These are phyloP conservation scores for Python bivittatus DNA, from an alignment of 2,113 vertebrate species.

Conservation along the genomic window DNA sequence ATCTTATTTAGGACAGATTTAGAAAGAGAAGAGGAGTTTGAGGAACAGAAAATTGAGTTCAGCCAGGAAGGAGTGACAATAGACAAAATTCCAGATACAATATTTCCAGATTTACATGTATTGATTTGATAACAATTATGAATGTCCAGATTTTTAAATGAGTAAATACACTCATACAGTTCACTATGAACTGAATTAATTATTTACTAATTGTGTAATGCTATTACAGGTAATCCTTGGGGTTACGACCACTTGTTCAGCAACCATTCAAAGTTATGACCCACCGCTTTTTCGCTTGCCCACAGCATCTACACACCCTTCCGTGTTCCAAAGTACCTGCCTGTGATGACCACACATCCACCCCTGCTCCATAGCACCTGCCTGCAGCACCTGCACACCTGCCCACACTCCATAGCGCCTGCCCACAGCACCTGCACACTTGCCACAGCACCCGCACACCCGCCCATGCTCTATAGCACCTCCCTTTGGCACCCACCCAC, in stretches of 20 bases:
- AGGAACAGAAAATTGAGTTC: not conserved
- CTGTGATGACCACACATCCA: not conserved
- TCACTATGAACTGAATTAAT: not conserved
- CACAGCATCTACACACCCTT: not conserved
- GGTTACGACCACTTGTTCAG: not conserved
- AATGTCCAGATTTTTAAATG: not conserved
- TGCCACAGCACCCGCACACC: no score
- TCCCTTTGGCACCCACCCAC: no score
- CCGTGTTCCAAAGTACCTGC: not conserved
- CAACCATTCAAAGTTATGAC: not conserved
- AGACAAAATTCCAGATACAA: not conserved
- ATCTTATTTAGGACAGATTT: conserved; percentile 5
- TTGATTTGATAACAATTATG: conserved; percentile 12
- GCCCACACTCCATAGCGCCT: not conserved
- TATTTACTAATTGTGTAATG: not conserved
- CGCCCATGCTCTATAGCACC: not conserved
- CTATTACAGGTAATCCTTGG: not conserved
- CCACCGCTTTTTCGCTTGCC: not conserved
- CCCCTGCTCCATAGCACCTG: not conserved
- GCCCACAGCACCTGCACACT: no score
- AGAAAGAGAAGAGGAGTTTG: not conserved
- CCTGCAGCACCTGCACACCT: not conserved
- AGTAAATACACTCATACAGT: not conserved
- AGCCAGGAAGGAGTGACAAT: not conserved
- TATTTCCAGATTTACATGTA: not conserved